These are phyloP conservation scores for Echinarachnius parma DNA, from an alignment of 53 echinoderm and acorn worm species.

Conservation along the genomic window DNA sequence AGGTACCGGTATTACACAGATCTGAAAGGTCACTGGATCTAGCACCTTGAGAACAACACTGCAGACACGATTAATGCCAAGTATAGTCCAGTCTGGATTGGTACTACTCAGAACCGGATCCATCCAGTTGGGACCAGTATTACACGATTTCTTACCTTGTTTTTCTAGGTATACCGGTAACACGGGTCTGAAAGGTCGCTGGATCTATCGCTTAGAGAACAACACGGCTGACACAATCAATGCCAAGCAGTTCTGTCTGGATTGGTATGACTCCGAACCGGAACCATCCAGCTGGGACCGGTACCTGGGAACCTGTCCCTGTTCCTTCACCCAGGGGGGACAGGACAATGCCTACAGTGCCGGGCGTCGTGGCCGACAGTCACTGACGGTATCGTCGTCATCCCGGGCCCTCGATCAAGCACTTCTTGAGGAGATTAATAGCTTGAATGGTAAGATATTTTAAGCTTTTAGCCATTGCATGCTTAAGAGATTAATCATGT, in stretches of 20 bases:
- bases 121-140: constrained; percentile 48
- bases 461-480: too few species aligned
- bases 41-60: constrained; percentile 59
- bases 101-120: constrained; percentile 60
- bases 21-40: constrained; percentile 67
- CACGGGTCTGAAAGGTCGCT: constrained; percentile 63
- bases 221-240: constrained; percentile 72
- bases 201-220: constrained; percentile 78
- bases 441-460: constrained; percentile 32
- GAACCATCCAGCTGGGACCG: constrained; percentile 64
- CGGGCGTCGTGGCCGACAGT: constrained; percentile 8
- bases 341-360: constrained; percentile 35
- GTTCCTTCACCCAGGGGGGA: constrained; percentile 68
- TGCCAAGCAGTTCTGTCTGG: constrained; percentile 63
- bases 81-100: constrained; percentile 58
- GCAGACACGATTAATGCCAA: constrained; percentile 60
- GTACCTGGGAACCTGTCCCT: constrained; percentile 76
- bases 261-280: constrained; percentile 75
- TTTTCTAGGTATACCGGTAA: constrained; percentile 35
- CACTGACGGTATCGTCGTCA: background rate
- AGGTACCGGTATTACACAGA: constrained; percentile 34
- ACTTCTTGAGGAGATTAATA: constrained; percentile 37
- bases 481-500: background rate
- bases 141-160: background rate
- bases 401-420: constrained; percentile 20